Percentiles rank a stretch among this genome's conserved stretches.
These are phyloP conservation scores for Eublepharis macularius DNA, from an alignment of 2,113 vertebrate genomes.

Conservation along the genomic window DNA sequence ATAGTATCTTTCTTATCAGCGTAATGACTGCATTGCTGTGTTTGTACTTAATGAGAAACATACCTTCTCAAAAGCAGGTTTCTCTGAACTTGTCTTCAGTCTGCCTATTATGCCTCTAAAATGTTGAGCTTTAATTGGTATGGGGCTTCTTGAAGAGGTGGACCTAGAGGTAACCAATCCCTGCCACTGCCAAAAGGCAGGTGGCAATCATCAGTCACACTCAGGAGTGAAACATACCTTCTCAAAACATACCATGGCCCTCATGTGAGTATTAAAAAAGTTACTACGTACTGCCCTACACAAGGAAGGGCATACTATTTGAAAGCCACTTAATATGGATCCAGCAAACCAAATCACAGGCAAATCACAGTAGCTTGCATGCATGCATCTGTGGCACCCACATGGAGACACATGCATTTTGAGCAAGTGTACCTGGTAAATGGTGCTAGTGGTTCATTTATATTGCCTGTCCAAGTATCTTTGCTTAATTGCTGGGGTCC, in stretches of 20 bases:
- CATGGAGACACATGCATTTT: neutral
- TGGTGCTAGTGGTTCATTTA: too few relatives aligned
- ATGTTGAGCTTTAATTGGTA: neutral
- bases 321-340: neutral
- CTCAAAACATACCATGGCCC: neutral
- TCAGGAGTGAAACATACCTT: too few relatives aligned
- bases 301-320: neutral
- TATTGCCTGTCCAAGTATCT: neutral
- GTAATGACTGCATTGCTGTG: constrained; percentile 16
- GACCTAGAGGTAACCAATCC: too few relatives aligned
- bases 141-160: neutral
- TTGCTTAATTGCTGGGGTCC: too few relatives aligned
- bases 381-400: neutral
- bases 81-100: constrained; percentile 45
- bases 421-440: neutral
- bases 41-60: constrained; percentile 40
- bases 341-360: neutral
- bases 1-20: neutral
- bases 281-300: neutral
- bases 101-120: constrained; percentile 33
- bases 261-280: neutral
- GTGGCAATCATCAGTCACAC: too few relatives aligned
- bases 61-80: constrained; percentile 51
- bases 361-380: neutral
- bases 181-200: too few relatives aligned